These are phyloP conservation scores for Oxystoma pomonae DNA, from an alignment of 2,888 invertebrate genomes.

Conservation along the genomic window DNA sequence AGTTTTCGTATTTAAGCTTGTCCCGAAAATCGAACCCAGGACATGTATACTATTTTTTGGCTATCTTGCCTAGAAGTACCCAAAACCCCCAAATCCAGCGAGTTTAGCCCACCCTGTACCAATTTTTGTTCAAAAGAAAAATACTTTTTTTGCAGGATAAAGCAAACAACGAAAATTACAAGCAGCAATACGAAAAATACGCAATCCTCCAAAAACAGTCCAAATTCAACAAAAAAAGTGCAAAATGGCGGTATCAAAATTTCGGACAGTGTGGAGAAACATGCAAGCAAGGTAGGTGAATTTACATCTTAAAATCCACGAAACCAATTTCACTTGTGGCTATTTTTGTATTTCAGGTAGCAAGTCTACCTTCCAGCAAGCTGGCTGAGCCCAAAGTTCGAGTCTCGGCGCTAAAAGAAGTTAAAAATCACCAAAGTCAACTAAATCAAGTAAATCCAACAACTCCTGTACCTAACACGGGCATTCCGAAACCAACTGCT, in stretches of 20 bases:
- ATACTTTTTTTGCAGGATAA: constrained; percentile 8
- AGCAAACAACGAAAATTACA: constrained; percentile 16
- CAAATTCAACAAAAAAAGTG: constrained; percentile 40
- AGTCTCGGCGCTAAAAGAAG: constrained; percentile 28
- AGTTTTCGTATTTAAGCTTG: too few relatives aligned
- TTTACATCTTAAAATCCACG: too few relatives aligned
- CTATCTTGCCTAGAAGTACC: too few relatives aligned
- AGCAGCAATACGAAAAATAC: constrained; percentile 17
- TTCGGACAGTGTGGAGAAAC: constrained; percentile 43
- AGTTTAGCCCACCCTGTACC: too few relatives aligned
- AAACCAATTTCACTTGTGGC: too few relatives aligned
- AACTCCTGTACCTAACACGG: constrained; percentile 51
- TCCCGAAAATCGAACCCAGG: too few relatives aligned
- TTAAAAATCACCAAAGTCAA: constrained; percentile 8
- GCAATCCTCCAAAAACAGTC: constrained; percentile 39
- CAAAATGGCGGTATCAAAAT: constrained; percentile 35
- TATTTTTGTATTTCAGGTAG: too few relatives aligned
- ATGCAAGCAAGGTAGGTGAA: constrained; percentile 45
- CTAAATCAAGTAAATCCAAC: constrained; percentile 16
- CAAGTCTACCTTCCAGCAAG: constrained; percentile 39
- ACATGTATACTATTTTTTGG: too few relatives aligned
- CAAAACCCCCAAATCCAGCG: too few relatives aligned
- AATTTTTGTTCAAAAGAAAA: too few relatives aligned
- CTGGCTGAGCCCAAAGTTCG: constrained; percentile 43
- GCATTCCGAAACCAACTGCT: constrained; percentile 88